These are phyloP conservation scores for Drosophila virilis DNA, from an alignment of 1,140 invertebrate species.

Conservation along the genomic window DNA sequence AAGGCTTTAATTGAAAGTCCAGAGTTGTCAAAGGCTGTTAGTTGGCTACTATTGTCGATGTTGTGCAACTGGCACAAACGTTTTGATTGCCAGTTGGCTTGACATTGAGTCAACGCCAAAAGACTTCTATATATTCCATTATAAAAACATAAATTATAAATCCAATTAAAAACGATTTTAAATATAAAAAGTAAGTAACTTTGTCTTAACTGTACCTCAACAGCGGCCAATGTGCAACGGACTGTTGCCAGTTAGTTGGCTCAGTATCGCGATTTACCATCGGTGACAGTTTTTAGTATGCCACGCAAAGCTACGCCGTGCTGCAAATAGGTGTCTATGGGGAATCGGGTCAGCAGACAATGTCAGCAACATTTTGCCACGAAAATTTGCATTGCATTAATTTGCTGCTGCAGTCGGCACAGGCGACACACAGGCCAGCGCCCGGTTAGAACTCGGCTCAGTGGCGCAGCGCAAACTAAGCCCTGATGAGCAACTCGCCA, in stretches of 20 bases:
- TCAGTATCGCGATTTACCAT: slow-evolving; percentile 17
- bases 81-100: slow-evolving; percentile 8
- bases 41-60: not conserved
- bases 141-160: not conserved
- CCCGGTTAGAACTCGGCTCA: not conserved
- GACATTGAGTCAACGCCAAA: not conserved
- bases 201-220: slow-evolving; percentile 7
- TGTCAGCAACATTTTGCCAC: slow-evolving; percentile 63
- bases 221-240: slow-evolving; percentile 22
- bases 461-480: slow-evolving; percentile 3
- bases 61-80: slow-evolving; percentile 24
- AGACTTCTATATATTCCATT: slow-evolving; percentile 3
- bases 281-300: slow-evolving; percentile 34
- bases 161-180: not conserved
- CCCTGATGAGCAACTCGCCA: slow-evolving; percentile 35
- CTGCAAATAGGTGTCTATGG: slow-evolving; percentile 49
- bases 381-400: slow-evolving; percentile 61
- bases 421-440: not conserved
- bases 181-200: slow-evolving; percentile 11
- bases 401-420: slow-evolving; percentile 14
- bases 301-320: slow-evolving; percentile 25
- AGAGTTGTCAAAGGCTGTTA: slow-evolving; percentile 43
- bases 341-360: slow-evolving; percentile 78
- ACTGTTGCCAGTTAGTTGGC: slow-evolving; percentile 18
- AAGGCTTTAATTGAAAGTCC: slow-evolving; percentile 57